Evolutionary conservation across 2,888 invertebrate species (phyloP), one percentile per base, ranked within the genome.

Genomic region (Lasioglossum vierecki): DNA sequence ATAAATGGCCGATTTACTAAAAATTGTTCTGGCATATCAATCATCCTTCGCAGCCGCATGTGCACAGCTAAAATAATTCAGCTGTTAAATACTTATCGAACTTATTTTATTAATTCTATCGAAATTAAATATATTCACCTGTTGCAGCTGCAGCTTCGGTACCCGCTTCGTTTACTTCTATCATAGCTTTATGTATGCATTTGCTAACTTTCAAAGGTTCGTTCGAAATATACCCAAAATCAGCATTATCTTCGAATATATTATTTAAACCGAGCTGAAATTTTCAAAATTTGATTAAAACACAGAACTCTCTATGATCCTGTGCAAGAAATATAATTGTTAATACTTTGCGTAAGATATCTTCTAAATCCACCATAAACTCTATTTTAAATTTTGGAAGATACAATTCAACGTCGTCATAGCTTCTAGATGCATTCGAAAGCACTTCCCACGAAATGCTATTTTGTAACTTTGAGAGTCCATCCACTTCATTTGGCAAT

Each of bases 401-500:
- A 75, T 92, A 91, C 6, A 96, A 92, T 63, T 93, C 91, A n/a
- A 96, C 92, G 79, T 94, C 92, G 0, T 82, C 87, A 1, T 68
- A 84, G 1, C 75, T 83, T 70, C 85, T 79, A 60, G 87, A 72
- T 73, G 90, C 88, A 30, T 88, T 90, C 11, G 85, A 83, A 60
- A 96, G 89, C 6, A 94, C 79, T 77, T 94, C 88, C 85, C 93
- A 93, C 26, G 93, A 87, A 63, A 96, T 94, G 83, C 95, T 95
- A 22, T 92, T 89, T 88, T 96, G 95, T 80, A 96, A 88, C 4
- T 90, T 89, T 15, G 88, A 72, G 39, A 96, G 91, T 0, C 98
- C 98, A 80, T 96, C 96, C 30, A 96, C 95, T 66, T 96, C 95
- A 68, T 96, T 96, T 0, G 98, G 98, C 82, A 98, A 95, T 79